Conservation (phyloP, 2,888 invertebrate species). For the Mimumesa dahlbomi region DNA sequence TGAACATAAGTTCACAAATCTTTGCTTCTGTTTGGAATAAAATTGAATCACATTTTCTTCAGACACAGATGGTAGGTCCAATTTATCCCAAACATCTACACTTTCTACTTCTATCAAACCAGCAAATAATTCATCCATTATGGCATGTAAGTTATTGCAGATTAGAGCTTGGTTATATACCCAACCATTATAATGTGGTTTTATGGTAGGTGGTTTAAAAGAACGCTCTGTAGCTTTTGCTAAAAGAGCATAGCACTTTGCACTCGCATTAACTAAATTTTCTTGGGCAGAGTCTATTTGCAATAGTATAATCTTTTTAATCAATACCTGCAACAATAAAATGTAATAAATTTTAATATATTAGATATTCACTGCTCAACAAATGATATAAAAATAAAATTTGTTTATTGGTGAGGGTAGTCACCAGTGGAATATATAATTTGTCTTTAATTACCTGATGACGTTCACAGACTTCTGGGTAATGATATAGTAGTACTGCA, state of each 20-base stretch:
- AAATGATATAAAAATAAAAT: no score
- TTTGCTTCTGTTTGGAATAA: slow-evolving; percentile 65
- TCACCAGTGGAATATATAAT: no score
- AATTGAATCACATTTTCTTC: slow-evolving; percentile 69
- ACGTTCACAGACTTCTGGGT: slow-evolving; percentile 73
- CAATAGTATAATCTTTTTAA: slow-evolving; percentile 67
- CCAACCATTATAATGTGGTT: slow-evolving; percentile 62
- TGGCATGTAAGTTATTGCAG: slow-evolving; percentile 72
- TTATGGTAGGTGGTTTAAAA: slow-evolving; percentile 67
- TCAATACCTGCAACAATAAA: slow-evolving; percentile 59
- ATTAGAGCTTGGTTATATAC: slow-evolving; percentile 69
- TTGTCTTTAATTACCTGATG: slow-evolving; percentile 66
- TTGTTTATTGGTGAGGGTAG: no score
- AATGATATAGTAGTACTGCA: slow-evolving; percentile 71
- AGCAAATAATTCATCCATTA: slow-evolving; percentile 73
- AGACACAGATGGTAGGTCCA: slow-evolving; percentile 68
- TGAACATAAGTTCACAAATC: slow-evolving; percentile 73
- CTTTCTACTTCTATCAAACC: slow-evolving; percentile 64
- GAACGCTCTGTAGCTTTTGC: slow-evolving; percentile 70
- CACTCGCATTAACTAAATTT: slow-evolving; percentile 67
- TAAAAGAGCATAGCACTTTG: slow-evolving; percentile 72
- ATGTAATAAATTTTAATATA: no score
- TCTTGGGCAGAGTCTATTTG: slow-evolving; percentile 68
- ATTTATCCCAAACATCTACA: slow-evolving; percentile 58
- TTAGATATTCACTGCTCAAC: no score